Evolutionary conservation across 2,888 invertebrate species (phyloP).

Genomic region (Agrochola lota): DNA sequence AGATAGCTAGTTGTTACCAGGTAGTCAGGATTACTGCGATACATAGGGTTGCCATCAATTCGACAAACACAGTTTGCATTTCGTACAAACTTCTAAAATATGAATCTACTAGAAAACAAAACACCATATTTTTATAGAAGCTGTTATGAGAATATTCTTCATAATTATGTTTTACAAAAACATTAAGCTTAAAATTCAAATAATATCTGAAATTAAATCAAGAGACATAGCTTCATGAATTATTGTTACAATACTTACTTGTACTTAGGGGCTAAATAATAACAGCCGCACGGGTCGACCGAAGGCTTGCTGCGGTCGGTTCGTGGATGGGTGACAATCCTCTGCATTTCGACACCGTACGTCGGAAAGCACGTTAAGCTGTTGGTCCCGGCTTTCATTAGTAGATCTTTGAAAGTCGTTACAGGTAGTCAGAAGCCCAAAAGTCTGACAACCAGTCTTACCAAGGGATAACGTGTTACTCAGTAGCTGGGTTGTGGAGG

Average conservation of each 20-base stretch:
- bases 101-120: neutral
- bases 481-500: neutral
- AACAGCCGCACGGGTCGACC: neutral
- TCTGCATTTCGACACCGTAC: neutral
- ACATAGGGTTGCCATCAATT: constrained; percentile 38
- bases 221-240: neutral
- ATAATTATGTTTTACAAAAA: neutral
- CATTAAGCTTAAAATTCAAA: neutral
- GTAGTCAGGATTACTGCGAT: constrained; percentile 34
- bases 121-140: neutral
- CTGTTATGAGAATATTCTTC: neutral
- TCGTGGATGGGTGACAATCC: neutral
- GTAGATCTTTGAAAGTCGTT: neutral
- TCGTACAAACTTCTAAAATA: neutral
- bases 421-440: neutral
- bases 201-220: too few relatives aligned
- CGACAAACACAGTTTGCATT: neutral
- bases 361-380: neutral
- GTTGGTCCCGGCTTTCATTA: neutral
- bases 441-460: neutral
- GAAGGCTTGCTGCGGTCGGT: neutral
- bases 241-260: constrained; percentile 7
- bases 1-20: constrained; percentile 43
- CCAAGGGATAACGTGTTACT: neutral
- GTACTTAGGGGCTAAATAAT: neutral